Evolutionary conservation across 2,797 vertebrate genomes (phyloP).

Genomic region (Balearica regulorum): DNA sequence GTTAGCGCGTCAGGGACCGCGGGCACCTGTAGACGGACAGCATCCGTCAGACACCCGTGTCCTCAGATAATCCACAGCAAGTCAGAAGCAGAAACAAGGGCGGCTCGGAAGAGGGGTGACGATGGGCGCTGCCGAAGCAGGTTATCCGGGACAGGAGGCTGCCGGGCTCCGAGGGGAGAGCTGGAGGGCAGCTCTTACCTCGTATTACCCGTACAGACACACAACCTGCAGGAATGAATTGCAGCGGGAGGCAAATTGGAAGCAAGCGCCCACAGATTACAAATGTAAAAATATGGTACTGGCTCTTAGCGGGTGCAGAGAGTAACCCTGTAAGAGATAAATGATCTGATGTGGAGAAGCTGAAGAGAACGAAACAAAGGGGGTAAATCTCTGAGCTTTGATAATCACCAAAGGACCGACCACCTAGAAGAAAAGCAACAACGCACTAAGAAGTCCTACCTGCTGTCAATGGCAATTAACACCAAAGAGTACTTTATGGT

Average conservation of each 20-base stretch:
- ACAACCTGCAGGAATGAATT: not conserved
- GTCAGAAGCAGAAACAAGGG: not conserved
- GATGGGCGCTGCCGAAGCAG: fast-evolving
- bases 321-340: not conserved
- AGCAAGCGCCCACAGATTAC: not conserved
- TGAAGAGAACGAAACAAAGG: not conserved
- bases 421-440: not conserved
- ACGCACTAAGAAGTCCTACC: not conserved
- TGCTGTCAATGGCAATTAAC: not conserved
- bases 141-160: not conserved
- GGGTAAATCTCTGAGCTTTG: not conserved
- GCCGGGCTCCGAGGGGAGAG: fast-evolving
- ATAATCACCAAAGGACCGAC: not conserved
- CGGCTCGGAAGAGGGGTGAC: fast-evolving
- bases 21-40: fast-evolving
- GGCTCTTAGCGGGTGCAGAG: not conserved
- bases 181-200: not conserved
- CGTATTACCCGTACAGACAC: fast-evolving
- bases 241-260: constrained; percentile 8
- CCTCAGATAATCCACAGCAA: fast-evolving
- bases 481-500: fast-evolving
- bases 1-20: not conserved
- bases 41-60: fast-evolving
- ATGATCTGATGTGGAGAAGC: not conserved
- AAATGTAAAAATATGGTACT: not conserved